A percentile compares a stretch with the other conserved stretches of the same genome.
Evolutionary conservation across 2,888 invertebrate genomes (phyloP).

Genomic region (Himalopsyche tibetana): DNA sequence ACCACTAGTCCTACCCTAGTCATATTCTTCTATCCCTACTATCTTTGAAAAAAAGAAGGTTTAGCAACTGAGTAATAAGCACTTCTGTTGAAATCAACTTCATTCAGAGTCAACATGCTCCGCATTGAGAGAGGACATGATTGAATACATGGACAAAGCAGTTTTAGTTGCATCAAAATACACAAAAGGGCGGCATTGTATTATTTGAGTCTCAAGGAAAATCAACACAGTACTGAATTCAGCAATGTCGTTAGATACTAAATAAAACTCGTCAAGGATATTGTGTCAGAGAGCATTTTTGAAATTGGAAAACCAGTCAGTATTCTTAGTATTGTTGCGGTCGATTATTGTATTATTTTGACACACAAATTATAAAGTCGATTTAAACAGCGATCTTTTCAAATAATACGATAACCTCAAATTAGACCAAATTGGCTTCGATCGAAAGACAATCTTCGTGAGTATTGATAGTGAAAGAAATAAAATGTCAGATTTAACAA

Average conservation of each 20-base stretch:
- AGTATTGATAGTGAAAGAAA: background rate
- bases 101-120: too few relatives aligned
- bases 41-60: too few relatives aligned
- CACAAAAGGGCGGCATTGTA: too few relatives aligned
- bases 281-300: background rate
- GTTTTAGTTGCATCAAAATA: too few relatives aligned
- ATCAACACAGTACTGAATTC: background rate
- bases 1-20: too few relatives aligned
- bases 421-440: background rate
- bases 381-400: background rate
- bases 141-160: too few relatives aligned
- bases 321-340: background rate
- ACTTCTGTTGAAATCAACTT: too few relatives aligned
- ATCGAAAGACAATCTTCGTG: background rate
- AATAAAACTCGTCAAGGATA: background rate
- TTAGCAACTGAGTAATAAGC: too few relatives aligned
- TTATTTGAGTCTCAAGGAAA: too few relatives aligned
- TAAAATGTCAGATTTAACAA: too few relatives aligned
- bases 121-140: too few relatives aligned
- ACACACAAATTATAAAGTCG: background rate
- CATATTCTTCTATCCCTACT: too few relatives aligned
- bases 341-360: background rate
- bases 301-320: background rate
- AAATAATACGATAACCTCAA: background rate
- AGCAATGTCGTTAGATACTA: background rate